phyloP scores from a whole-genome alignment of 2,888 invertebrate species.

The Nomada hirtipes region DNA sequence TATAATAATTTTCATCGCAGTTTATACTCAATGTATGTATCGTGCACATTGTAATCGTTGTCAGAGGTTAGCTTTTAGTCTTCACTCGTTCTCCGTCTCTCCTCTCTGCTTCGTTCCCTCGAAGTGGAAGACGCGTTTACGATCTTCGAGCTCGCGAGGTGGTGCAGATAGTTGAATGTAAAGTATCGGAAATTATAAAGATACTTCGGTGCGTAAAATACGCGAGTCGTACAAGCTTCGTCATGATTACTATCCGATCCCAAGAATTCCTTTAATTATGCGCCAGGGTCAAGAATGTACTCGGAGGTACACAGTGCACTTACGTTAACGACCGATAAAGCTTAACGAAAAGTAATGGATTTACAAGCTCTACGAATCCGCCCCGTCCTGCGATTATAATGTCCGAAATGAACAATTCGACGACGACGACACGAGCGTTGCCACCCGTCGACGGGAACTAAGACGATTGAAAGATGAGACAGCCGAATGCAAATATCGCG shows the following conservation, averaged over 20 bases:
- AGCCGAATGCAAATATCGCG: conserved; percentile 57
- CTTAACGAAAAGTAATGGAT: background rate
- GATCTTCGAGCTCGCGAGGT: conserved; percentile 35
- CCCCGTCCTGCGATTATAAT: background rate
- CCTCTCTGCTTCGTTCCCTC: background rate
- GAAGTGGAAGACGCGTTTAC: conserved; percentile 52
- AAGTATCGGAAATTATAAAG: conserved; percentile 51
- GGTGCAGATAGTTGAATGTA: conserved; percentile 38
- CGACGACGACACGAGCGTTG: background rate
- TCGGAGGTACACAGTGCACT: background rate
- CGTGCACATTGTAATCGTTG: background rate
- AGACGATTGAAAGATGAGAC: conserved; percentile 52
- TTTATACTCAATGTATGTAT: background rate
- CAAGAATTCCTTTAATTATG: conserved; percentile 37
- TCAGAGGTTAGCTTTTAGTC: background rate
- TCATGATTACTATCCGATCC: background rate
- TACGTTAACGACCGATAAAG: background rate
- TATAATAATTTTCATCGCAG: background rate
- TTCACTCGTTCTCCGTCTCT: background rate
- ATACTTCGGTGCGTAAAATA: conserved; percentile 13
- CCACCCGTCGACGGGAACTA: conserved; percentile 3
- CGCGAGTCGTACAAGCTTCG: background rate
- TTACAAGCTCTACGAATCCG: no score
- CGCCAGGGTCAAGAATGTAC: background rate
- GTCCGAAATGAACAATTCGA: background rate